Conservation (phyloP, 53 echinoderm and acorn worm species). For the Echinarachnius parma region DNA sequence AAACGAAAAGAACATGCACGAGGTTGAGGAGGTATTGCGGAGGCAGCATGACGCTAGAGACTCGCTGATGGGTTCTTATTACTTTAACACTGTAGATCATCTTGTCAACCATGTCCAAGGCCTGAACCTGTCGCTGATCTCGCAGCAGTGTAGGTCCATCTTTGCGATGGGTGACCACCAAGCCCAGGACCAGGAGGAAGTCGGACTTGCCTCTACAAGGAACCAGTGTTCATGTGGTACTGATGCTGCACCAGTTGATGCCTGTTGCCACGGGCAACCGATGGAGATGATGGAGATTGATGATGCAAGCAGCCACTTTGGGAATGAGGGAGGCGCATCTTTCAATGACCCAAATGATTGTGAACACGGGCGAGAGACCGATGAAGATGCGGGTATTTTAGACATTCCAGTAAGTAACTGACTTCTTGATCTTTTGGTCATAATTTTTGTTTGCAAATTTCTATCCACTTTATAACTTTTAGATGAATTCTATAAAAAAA, state of each 20-base stretch:
- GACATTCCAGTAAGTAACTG: slow-evolving; percentile 18
- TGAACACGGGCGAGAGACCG: neutral
- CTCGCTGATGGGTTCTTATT: neutral
- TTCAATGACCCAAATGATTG: too few relatives aligned
- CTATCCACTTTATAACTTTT: too few relatives aligned
- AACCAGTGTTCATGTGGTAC: neutral
- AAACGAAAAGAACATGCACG: slow-evolving; percentile 53
- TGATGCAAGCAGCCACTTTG: too few relatives aligned
- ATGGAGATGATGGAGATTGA: too few relatives aligned
- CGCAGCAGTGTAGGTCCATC: slow-evolving; percentile 14
- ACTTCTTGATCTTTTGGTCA: neutral
- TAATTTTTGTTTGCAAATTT: neutral
- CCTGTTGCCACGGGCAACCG: too few relatives aligned
- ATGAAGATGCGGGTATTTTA: slow-evolving; percentile 8
- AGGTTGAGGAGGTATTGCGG: slow-evolving; percentile 55
- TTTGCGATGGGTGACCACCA: neutral
- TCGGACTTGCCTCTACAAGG: neutral
- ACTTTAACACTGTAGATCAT: slow-evolving; percentile 14
- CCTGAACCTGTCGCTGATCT: neutral
- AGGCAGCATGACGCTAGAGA: slow-evolving; percentile 22
- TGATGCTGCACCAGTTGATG: neutral
- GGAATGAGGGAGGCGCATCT: too few relatives aligned
- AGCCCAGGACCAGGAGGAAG: neutral
- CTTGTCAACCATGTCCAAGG: slow-evolving; percentile 10
- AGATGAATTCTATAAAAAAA: too few relatives aligned